Evolutionary conservation across 1,140 invertebrate genomes (phyloP).

Genomic region (Latrodectus geometricus): DNA sequence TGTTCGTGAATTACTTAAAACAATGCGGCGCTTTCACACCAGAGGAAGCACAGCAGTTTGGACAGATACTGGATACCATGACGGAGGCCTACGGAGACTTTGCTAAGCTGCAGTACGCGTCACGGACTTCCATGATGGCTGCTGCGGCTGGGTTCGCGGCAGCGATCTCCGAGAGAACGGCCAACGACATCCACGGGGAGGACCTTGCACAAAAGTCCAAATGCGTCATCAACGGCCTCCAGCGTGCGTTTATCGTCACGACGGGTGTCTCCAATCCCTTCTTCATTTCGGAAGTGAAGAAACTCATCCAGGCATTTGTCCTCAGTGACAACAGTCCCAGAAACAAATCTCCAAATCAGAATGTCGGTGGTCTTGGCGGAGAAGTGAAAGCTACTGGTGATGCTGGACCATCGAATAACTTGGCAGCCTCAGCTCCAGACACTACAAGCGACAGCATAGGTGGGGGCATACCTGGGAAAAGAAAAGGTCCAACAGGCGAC

Average conservation of each 20-base stretch:
- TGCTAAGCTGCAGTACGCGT: constrained; percentile 1
- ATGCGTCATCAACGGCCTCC: constrained; percentile 4
- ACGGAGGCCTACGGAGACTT: constrained; percentile 12
- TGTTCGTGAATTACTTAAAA: not conserved
- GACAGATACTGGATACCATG: not conserved
- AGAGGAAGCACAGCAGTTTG: not conserved
- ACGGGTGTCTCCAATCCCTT: constrained; percentile 19
- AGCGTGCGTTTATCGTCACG: not conserved
- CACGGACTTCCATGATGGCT: not conserved
- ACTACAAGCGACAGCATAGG: not conserved
- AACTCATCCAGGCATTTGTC: constrained; percentile 10
- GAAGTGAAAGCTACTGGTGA: not conserved
- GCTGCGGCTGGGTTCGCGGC: constrained; percentile 10
- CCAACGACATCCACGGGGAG: not conserved
- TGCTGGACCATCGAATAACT: not conserved
- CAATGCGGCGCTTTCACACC: constrained; percentile 2
- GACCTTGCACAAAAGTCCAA: not conserved
- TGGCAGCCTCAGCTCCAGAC: not conserved
- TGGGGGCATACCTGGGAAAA: not conserved
- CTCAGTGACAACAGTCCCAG: not conserved
- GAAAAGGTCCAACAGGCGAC: not conserved
- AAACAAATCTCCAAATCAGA: not conserved
- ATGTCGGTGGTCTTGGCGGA: not conserved
- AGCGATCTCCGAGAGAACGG: not conserved
- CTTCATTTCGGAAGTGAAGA: constrained; percentile 20